Percentiles rank a stretch among this genome's conserved stretches.
phyloP scores from a whole-genome alignment of 1,140 invertebrate genomes.

The Pristionchus pacificus region DNA sequence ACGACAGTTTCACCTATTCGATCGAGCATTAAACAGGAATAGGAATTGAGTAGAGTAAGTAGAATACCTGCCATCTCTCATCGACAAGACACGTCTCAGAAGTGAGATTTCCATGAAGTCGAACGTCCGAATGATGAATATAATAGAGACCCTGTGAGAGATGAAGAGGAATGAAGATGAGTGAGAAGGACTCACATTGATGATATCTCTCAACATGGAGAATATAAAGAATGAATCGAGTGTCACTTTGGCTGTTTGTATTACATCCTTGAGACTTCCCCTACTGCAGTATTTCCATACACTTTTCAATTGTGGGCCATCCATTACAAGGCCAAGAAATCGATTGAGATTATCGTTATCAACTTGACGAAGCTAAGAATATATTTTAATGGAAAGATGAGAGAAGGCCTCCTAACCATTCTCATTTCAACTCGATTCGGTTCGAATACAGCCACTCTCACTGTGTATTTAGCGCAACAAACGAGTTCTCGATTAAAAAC shows the following conservation, averaged over 20 bases:
- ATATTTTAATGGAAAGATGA: too few relatives aligned
- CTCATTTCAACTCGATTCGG: neutral
- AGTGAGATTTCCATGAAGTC: slow-evolving; percentile 40
- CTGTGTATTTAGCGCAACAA: slow-evolving; percentile 33
- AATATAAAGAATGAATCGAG: slow-evolving; percentile 52
- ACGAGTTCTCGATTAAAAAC: slow-evolving; percentile 44
- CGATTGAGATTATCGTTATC: slow-evolving; percentile 82
- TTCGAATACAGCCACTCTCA: slow-evolving; percentile 20
- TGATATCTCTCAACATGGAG: slow-evolving; percentile 49
- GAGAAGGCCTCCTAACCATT: neutral
- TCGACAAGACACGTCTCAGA: slow-evolving; percentile 40
- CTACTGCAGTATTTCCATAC: slow-evolving; percentile 49
- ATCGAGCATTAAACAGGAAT: neutral
- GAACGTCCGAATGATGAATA: slow-evolving; percentile 31
- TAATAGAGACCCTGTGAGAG: slow-evolving; percentile 56
- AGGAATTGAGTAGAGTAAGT: neutral
- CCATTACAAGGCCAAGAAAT: slow-evolving; percentile 80
- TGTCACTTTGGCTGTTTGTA: slow-evolving; percentile 37
- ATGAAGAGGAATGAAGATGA: slow-evolving; percentile 36
- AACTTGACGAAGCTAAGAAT: slow-evolving; percentile 60
- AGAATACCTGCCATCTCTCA: slow-evolving; percentile 47
- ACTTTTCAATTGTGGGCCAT: slow-evolving; percentile 63
- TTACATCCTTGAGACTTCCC: slow-evolving; percentile 45
- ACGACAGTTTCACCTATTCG: neutral
- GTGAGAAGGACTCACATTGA: slow-evolving; percentile 31